Percentiles rank a stretch among this genome's conserved stretches.
phyloP scores from a whole-genome alignment of 2,113 vertebrate genomes.

The Petroica traversi region DNA sequence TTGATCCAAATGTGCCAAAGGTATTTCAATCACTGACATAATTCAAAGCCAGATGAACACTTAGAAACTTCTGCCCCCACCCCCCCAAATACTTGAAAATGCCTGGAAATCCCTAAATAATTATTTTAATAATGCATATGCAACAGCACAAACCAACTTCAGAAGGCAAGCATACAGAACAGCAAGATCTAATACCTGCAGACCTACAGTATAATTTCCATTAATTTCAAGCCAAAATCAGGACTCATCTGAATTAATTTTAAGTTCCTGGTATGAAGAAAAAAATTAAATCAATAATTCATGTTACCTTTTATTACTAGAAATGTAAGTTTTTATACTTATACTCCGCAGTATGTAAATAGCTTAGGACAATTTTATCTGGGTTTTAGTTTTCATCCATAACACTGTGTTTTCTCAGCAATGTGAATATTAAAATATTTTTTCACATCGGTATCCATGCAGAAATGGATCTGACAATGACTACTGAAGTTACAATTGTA shows the following conservation, averaged over 20 bases:
- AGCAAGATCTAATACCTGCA: not conserved
- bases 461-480: not conserved
- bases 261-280: not conserved
- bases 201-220: not conserved
- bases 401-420: not conserved
- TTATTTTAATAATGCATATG: not conserved
- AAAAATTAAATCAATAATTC: not conserved
- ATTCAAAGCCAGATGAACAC: not conserved
- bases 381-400: not conserved
- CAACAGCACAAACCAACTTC: not conserved
- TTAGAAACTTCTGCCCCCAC: not conserved
- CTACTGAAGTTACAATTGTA: not conserved
- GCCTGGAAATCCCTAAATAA: not conserved
- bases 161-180: not conserved
- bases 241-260: not conserved
- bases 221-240: not conserved
- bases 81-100: not conserved
- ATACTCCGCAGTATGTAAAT: not conserved
- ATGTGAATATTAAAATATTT: not conserved
- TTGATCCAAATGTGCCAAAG: not conserved
- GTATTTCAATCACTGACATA: not conserved
- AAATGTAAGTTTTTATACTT: not conserved
- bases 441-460: not conserved
- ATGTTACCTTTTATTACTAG: not conserved
- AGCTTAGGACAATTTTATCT: not conserved